Conservation (phyloP, 2,797 vertebrate species). For the Arctocebus calabarensis region DNA sequence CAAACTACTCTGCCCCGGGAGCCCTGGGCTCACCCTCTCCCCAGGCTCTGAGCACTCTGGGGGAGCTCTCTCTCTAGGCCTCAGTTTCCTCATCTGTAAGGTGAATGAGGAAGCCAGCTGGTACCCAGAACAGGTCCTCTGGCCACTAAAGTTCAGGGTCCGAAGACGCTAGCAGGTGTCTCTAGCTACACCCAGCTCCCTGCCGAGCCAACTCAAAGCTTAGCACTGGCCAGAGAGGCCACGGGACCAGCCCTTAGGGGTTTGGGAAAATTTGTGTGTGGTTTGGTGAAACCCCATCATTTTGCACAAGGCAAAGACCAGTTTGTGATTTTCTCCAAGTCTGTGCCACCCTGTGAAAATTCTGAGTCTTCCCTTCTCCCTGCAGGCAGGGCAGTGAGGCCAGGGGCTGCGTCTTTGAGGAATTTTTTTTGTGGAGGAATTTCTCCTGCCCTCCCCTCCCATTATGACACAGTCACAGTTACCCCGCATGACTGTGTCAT, state of each 20-base stretch:
- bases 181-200: not conserved
- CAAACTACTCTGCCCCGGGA: not conserved
- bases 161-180: not conserved
- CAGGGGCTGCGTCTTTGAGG: not conserved
- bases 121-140: not conserved
- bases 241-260: rapidly evolving
- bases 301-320: not conserved
- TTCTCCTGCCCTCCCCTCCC: not conserved
- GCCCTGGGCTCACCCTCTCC: rapidly evolving
- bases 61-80: not conserved
- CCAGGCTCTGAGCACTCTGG: not conserved
- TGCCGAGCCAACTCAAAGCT: rapidly evolving
- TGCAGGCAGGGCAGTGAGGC: too few species aligned
- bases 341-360: rapidly evolving
- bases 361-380: not conserved
- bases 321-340: not conserved
- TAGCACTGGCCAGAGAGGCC: not conserved
- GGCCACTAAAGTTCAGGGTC: not conserved
- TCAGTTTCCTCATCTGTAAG: not conserved
- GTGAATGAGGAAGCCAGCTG: not conserved
- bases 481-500: not conserved
- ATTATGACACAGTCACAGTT: not conserved
- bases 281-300: not conserved
- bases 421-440: rapidly evolving
- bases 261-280: not conserved